A percentile compares a stretch with the other conserved stretches of the same genome.
Evolutionary conservation across 2,113 vertebrate genomes (phyloP).

Genomic region (Lophius piscatorius): DNA sequence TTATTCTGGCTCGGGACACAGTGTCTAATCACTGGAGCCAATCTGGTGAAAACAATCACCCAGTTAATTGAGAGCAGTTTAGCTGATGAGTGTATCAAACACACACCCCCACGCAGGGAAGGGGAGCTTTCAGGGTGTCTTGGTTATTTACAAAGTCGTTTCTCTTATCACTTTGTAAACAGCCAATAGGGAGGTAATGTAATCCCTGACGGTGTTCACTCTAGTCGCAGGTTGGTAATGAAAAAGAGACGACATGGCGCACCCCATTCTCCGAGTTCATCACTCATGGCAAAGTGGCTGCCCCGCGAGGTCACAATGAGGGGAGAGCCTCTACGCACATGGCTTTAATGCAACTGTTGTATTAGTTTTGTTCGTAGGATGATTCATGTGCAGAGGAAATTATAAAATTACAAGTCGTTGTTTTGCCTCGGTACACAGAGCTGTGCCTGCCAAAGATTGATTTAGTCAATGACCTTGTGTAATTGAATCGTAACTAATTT

Average conservation of each 20-base stretch:
- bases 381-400: constrained; percentile 8
- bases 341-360: too few species aligned
- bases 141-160: constrained; percentile 78
- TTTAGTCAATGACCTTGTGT: constrained; percentile 75
- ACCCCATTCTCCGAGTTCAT: constrained; percentile 36
- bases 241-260: constrained; percentile 18
- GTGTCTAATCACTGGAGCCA: constrained; percentile 66
- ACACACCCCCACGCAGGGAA: constrained; percentile 19
- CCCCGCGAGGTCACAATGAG: too few species aligned
- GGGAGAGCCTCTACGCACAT: too few species aligned
- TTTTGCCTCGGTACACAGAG: constrained; percentile 40
- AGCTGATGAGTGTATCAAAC: constrained; percentile 64
- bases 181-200: constrained; percentile 73
- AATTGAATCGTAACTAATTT: constrained; percentile 75
- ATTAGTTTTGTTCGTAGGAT: too few species aligned
- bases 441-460: constrained; percentile 58
- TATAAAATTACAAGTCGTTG: constrained; percentile 30
- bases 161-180: constrained; percentile 78
- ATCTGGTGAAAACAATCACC: constrained; percentile 76
- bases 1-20: constrained; percentile 22
- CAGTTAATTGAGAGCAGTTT: constrained; percentile 79
- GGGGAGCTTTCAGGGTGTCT: constrained; percentile 62
- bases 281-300: constrained; percentile 48
- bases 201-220: constrained; percentile 69
- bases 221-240: constrained; percentile 50